Evolutionary conservation across 1,140 invertebrate species (phyloP), one percentile per base, ranked within the genome.

Genomic region (Phymorhynchus buccinoides): DNA sequence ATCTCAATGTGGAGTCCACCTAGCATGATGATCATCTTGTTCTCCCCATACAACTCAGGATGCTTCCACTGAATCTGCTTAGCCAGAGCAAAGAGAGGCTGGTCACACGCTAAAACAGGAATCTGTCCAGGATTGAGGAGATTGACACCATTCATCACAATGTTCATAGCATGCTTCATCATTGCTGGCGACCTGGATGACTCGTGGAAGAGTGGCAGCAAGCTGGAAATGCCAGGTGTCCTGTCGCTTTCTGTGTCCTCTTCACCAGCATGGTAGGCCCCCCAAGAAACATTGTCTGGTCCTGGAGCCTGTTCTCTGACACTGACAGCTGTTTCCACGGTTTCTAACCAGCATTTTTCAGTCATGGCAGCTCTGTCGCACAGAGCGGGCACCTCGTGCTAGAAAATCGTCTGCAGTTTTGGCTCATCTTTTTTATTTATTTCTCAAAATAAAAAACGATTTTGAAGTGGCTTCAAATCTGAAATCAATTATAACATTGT

Each of bases 111-210:
- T n/a, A 89, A 79, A 27, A 88, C 86, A 52, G 88, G 88, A 14
- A 85, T 81, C 79, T 91, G 89, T 16, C 87, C 85, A 52, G 88
- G 87, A 82, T 91, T 91, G 6, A 89, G 77, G 66, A 84, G 81
- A 41, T 84, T 71, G 32, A 83, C 83, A 71, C 85, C 77, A 35
- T 84, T 56, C 44, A 75, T 71, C 18, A 90, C 62, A 14, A 86
- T 79, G 52, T 88, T 68, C 87, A 90, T 90, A 3, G 37, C 77
- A 88, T 89, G 87, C 35, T 85, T 71, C 18, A 89, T 84, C 44
- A 80, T 88, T n/a, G 85, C 85, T 14, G 86, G 83, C 56, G 84
- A 85, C 12, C 85, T 48, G 52, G 88, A 82, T 32, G 44, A 9
- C 3, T 88, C 88, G 41, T 44, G 32, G 1, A 85, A 68, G 22